phyloP scores from a whole-genome alignment of 2,888 invertebrate genomes.

The Timema cristinae region DNA sequence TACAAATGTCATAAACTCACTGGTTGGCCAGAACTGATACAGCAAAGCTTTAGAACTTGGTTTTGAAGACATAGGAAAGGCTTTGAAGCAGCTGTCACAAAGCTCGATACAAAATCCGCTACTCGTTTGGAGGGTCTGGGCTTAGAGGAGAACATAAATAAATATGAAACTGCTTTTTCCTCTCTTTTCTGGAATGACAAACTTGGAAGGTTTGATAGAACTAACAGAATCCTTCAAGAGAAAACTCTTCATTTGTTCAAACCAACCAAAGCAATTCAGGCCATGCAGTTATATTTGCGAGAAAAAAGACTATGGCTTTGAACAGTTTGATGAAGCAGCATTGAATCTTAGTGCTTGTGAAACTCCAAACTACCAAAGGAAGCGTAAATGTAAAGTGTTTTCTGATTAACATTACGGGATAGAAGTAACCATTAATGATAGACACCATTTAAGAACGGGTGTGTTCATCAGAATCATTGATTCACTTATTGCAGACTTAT shows the following conservation, averaged over 20 bases:
- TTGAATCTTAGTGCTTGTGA: background rate
- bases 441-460: background rate
- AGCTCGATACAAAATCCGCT: background rate
- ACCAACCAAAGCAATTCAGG: background rate
- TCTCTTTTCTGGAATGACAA: background rate
- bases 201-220: slow-evolving; percentile 6
- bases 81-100: background rate
- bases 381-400: background rate
- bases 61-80: slow-evolving; percentile 7
- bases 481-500: slow-evolving; percentile 3
- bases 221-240: background rate
- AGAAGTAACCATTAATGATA: background rate
- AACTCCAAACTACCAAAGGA: slow-evolving; percentile 5
- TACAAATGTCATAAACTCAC: background rate
- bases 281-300: background rate
- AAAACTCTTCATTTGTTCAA: slow-evolving; percentile 11
- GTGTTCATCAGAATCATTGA: slow-evolving; percentile 5
- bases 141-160: background rate
- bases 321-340: slow-evolving; percentile 9
- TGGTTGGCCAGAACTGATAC: background rate
- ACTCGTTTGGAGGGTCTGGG: slow-evolving; percentile 1
- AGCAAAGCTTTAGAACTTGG: background rate
- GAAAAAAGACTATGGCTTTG: slow-evolving; percentile 10
- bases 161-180: background rate
- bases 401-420: background rate